These are phyloP conservation scores for Sebastes cheni DNA, from an alignment of 2,797 vertebrate species.

Conservation along the genomic window DNA sequence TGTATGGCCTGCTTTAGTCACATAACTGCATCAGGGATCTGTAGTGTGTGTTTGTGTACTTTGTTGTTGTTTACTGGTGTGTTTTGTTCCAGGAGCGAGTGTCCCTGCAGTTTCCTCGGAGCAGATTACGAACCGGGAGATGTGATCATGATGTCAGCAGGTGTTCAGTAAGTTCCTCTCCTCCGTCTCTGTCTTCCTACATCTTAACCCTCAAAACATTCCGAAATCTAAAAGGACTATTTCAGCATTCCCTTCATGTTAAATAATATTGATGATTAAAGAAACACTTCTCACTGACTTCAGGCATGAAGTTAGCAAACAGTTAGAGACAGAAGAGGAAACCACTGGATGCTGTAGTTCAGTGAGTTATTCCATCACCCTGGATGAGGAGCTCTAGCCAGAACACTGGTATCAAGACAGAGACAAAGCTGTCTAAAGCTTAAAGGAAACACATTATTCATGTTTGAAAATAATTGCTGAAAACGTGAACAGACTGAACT, in stretches of 20 bases:
- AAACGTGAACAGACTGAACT: too few species aligned
- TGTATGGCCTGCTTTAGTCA: not conserved
- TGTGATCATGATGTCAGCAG: conserved; percentile 90
- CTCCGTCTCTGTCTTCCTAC: not conserved
- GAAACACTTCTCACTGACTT: not conserved
- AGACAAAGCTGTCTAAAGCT: not conserved
- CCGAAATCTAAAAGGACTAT: too few species aligned
- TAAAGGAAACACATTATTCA: not conserved
- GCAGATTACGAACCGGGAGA: conserved; percentile 91
- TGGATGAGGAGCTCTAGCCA: not conserved
- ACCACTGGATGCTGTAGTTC: not conserved
- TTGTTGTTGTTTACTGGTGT: not conserved
- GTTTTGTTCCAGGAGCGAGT: conserved; percentile 84
- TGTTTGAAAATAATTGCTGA: too few species aligned
- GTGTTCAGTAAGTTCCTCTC: conserved; percentile 90
- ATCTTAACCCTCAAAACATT: too few species aligned
- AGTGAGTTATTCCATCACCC: not conserved
- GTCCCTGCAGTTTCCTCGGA: conserved; percentile 93
- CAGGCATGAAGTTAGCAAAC: not conserved
- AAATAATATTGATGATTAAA: not conserved
- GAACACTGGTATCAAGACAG: not conserved
- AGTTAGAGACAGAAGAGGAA: not conserved
- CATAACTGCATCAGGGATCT: not conserved
- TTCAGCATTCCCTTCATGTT: not conserved
- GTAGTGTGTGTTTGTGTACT: not conserved